phyloP scores from a whole-genome alignment of 1,140 invertebrate species.

The Papilio machaon region DNA sequence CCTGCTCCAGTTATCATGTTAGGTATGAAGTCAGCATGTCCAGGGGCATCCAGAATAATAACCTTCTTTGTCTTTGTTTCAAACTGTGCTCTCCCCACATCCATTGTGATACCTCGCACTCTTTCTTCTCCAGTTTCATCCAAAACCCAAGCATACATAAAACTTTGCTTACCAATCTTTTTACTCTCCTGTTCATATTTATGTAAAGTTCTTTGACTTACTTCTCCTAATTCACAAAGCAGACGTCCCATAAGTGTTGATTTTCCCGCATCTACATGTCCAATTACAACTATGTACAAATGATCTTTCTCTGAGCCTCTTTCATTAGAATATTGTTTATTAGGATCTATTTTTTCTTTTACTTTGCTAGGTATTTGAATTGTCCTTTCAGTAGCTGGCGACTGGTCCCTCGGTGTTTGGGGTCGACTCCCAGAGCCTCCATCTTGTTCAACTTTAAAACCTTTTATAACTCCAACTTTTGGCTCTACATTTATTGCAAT shows the following conservation, averaged over 20 bases:
- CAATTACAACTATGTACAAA: slow-evolving; percentile 97
- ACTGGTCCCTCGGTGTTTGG: slow-evolving; percentile 83
- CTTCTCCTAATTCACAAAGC: slow-evolving; percentile 94
- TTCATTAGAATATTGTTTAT: slow-evolving; percentile 87
- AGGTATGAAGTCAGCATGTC: slow-evolving; percentile 99
- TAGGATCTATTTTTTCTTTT: slow-evolving; percentile 83
- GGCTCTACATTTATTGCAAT: slow-evolving; percentile 68
- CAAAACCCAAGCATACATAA: slow-evolving; percentile 99
- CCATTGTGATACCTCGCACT: slow-evolving; percentile 95
- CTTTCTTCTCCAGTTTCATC: slow-evolving; percentile 99
- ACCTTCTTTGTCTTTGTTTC: slow-evolving; percentile 94
- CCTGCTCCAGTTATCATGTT: slow-evolving; percentile 99
- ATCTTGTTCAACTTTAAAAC: slow-evolving; percentile 76
- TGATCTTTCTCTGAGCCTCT: slow-evolving; percentile 90
- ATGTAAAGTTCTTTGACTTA: slow-evolving; percentile 95
- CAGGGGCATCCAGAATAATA: slow-evolving; percentile 97
- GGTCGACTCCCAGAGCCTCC: slow-evolving; percentile 56
- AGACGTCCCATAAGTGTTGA: slow-evolving; percentile 98
- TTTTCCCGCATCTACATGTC: slow-evolving; percentile 99
- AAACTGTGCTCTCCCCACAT: slow-evolving; percentile 96
- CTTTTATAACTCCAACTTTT: slow-evolving; percentile 72
- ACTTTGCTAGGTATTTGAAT: slow-evolving; percentile 65
- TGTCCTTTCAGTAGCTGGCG: slow-evolving; percentile 84
- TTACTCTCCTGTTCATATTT: slow-evolving; percentile 99
- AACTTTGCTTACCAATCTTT: slow-evolving; percentile 98